These are phyloP conservation scores for Xylophagus ater DNA, from an alignment of 2,888 invertebrate genomes.

Conservation along the genomic window DNA sequence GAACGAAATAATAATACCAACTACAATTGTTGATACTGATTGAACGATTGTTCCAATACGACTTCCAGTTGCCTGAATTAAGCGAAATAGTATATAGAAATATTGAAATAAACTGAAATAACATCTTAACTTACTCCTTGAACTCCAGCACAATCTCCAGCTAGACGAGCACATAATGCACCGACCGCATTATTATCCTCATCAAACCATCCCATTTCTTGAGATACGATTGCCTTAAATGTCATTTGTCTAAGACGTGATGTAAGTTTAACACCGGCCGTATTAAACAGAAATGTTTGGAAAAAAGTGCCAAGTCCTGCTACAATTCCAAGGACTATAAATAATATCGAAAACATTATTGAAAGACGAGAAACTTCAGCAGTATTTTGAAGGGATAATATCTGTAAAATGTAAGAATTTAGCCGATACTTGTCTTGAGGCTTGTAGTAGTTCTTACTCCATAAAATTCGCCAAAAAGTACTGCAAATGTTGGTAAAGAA, in stretches of 20 bases:
- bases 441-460: too few species aligned
- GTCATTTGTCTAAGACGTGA: slow-evolving; percentile 44
- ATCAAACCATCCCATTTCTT: slow-evolving; percentile 69
- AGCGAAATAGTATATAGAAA: slow-evolving; percentile 2
- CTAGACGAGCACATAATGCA: slow-evolving; percentile 54
- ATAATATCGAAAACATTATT: slow-evolving; percentile 48
- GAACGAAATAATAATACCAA: slow-evolving; percentile 51
- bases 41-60: slow-evolving; percentile 59
- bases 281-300: slow-evolving; percentile 60
- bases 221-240: slow-evolving; percentile 55
- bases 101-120: slow-evolving; percentile 15
- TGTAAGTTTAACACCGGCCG: slow-evolving; percentile 65
- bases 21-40: slow-evolving; percentile 51
- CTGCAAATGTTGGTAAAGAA: slow-evolving; percentile 61
- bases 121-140: too few species aligned
- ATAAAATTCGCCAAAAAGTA: slow-evolving; percentile 64
- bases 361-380: slow-evolving; percentile 46
- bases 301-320: slow-evolving; percentile 54
- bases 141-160: slow-evolving; percentile 61
- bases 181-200: slow-evolving; percentile 56
- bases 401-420: too few species aligned
- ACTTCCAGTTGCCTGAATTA: slow-evolving; percentile 53
- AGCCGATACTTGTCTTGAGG: too few species aligned
- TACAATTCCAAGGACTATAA: slow-evolving; percentile 50
- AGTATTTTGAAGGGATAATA: slow-evolving; percentile 48